These are phyloP conservation scores for Microplitis demolitor DNA, from an alignment of 1,140 invertebrate species.

Conservation along the genomic window DNA sequence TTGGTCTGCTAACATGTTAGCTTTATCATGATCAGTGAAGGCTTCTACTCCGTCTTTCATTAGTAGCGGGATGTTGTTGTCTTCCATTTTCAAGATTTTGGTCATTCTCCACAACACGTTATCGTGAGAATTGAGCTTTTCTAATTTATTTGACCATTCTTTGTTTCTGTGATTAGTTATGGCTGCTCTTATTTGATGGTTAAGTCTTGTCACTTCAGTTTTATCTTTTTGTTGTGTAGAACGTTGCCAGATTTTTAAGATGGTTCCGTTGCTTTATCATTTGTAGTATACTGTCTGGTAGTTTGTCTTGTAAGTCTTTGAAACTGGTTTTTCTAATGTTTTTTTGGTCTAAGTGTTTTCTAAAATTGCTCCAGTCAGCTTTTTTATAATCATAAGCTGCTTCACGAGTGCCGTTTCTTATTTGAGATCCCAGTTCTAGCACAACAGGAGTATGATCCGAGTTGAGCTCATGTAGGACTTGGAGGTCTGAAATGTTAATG, in stretches of 20 bases:
- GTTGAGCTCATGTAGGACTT: constrained; percentile 27
- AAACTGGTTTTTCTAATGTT: constrained; percentile 8
- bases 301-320: constrained; percentile 15
- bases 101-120: no score
- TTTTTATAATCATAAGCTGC: constrained; percentile 21
- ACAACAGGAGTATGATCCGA: constrained; percentile 39
- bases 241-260: constrained; percentile 34
- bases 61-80: no score
- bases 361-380: constrained; percentile 26
- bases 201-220: no score
- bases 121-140: no score
- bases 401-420: constrained; percentile 2
- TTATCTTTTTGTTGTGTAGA: background rate
- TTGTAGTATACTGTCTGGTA: constrained; percentile 17
- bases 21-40: no score
- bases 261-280: constrained; percentile 31
- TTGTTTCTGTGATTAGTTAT: no score
- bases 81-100: no score
- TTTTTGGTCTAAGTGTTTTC: constrained; percentile 15
- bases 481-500: constrained; percentile 12
- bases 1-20: no score
- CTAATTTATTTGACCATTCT: no score
- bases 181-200: no score
- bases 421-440: constrained; percentile 7
- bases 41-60: no score